Conservation (phyloP, 2,797 vertebrate genomes). For the Choloepus didactylus region DNA sequence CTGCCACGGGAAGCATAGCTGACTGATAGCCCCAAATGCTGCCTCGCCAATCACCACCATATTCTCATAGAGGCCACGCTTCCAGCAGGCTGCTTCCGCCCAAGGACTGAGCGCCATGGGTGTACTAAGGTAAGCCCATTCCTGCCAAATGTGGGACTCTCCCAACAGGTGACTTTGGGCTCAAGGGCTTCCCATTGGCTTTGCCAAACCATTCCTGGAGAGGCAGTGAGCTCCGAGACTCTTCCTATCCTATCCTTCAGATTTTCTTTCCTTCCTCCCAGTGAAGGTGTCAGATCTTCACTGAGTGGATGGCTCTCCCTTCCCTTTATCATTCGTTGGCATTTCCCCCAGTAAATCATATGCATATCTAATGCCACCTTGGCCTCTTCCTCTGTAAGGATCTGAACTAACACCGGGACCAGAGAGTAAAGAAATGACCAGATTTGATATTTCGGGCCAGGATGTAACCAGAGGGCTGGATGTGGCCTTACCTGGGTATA, state of each 20-base stretch:
- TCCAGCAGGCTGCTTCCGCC: neutral
- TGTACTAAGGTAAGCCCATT: no score
- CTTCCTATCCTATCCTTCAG: neutral
- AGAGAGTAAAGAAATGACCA: neutral
- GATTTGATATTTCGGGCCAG: neutral
- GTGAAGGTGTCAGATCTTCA: neutral
- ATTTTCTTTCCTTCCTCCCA: neutral
- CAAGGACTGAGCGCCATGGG: neutral
- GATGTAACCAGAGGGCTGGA: neutral
- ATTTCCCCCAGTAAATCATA: no score
- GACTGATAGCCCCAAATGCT: neutral
- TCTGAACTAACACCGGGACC: neutral
- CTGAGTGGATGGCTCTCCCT: neutral
- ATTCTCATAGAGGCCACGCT: rapidly evolving
- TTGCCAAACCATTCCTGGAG: neutral
- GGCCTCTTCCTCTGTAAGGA: neutral
- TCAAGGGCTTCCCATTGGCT: neutral
- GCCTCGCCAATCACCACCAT: rapidly evolving
- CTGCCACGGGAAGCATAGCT: neutral
- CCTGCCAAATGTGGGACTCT: neutral
- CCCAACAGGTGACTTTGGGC: neutral
- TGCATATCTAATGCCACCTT: neutral
- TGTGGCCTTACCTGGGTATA: neutral
- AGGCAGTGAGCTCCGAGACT: rapidly evolving
- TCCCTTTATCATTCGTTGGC: neutral